Evolutionary conservation across 2,888 invertebrate genomes (phyloP), one percentile per base, ranked within the genome.

Genomic region (Rosalia funebris): DNA sequence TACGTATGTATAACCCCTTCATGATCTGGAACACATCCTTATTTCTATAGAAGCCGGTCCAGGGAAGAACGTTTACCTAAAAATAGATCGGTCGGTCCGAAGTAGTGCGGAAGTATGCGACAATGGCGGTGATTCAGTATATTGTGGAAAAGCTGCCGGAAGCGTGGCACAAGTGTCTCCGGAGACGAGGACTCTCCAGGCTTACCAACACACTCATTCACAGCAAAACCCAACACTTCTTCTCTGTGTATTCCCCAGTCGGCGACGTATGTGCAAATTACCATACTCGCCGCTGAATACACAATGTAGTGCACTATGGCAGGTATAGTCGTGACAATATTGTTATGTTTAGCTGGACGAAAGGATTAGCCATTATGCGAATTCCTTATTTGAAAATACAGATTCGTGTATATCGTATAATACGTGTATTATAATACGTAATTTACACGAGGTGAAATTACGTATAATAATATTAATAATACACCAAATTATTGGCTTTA

Each of bases 141-240:
- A 46, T 56, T 56, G 55, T 48, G 37, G 48, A 41, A 16, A 39
- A 41, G 34, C 46, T 19, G 47, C 56, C 56, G 56, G 56, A 57
- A 57, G 56, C 34, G 19, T 11, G 45, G 37, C 25, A 47, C 47
- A 57, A 57, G 56, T 39, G 47, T 48, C 56, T 48, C 56, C 14
- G 47, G 56, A 46, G 56, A 57, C 48, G 47, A 46, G 50, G n/a
- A 16, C 50, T 39, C 50, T 50, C 50, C 39, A 50, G 50, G 39
- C 39, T 25, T 39, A 39, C 39, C 50, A 31, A 20, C 39, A 39
- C 39, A 39, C 50, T 39, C 48, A 37, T 37, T 37, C 36, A 17
- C 11, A 15, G 14, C 16, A n/a, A 46, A 32, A 15, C 48, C 36
- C 9, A 14, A 25, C 50, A 39, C 50, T 39, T 25, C 25, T 50